phyloP scores from a whole-genome alignment of 2,113 vertebrate species.

The Dipodomys spectabilis region DNA sequence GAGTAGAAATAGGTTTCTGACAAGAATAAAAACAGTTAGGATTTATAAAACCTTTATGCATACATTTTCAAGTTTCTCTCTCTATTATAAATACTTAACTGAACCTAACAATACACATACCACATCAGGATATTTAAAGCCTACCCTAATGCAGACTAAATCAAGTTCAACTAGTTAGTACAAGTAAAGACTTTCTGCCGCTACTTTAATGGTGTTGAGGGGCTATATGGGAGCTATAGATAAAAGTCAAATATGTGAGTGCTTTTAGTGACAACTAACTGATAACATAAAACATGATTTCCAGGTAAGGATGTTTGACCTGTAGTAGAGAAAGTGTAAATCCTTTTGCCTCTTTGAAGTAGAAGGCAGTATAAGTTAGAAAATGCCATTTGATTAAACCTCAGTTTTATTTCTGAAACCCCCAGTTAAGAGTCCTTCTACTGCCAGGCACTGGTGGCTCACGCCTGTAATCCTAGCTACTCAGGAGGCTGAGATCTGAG shows the following conservation, averaged over 20 bases:
- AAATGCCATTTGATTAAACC: not conserved
- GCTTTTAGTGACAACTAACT: not conserved
- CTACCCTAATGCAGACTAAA: not conserved
- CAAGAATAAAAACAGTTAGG: not conserved
- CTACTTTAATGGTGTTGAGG: not conserved
- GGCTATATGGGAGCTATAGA: not conserved
- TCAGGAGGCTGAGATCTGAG: too few species aligned
- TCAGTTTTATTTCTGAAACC: not conserved
- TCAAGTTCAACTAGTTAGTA: not conserved
- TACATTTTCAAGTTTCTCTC: not conserved
- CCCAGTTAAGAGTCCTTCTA: not conserved
- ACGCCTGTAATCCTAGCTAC: too few species aligned
- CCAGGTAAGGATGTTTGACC: not conserved
- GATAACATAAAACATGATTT: not conserved
- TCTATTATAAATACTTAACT: constrained; percentile 4
- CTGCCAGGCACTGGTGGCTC: too few species aligned
- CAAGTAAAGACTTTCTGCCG: not conserved
- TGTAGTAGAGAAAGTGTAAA: not conserved
- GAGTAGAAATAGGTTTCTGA: not conserved
- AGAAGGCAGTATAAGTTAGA: not conserved
- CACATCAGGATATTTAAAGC: not conserved
- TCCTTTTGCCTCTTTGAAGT: not conserved
- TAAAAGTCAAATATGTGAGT: not conserved
- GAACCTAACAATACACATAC: not conserved
- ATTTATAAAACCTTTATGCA: not conserved